Conservation (phyloP, 2,113 vertebrate genomes). For the Dendrocopos noguchii region DNA sequence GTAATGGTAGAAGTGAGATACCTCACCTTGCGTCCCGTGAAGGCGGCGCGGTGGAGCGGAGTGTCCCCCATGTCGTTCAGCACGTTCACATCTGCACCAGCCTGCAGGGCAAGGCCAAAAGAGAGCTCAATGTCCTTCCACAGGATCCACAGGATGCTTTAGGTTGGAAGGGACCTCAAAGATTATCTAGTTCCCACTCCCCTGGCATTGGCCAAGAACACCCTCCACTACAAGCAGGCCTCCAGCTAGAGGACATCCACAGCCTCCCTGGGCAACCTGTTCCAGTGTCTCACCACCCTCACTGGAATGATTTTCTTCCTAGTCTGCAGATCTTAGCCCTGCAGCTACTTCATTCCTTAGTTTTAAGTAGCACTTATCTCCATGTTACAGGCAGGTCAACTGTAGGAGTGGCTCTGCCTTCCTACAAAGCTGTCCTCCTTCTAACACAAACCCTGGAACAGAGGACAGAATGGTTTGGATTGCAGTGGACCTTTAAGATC, state of each 20-base stretch:
- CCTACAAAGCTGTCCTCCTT: neutral
- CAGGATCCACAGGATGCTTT: neutral
- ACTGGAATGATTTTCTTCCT: too few species aligned
- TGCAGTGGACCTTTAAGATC: too few species aligned
- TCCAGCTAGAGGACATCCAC: too few species aligned
- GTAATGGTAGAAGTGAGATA: neutral
- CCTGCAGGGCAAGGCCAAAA: constrained; percentile 73
- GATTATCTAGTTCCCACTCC: too few species aligned
- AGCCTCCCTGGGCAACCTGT: too few species aligned
- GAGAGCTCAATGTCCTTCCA: neutral
- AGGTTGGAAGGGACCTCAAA: too few species aligned
- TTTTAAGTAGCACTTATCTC: neutral
- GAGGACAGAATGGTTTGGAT: neutral
- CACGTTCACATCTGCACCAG: constrained; percentile 85
- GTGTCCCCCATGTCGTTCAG: constrained; percentile 91
- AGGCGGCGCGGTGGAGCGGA: constrained; percentile 88
- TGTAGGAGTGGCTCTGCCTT: neutral
- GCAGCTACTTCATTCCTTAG: neutral
- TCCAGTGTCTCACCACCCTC: too few species aligned
- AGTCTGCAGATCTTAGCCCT: neutral
- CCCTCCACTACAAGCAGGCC: too few species aligned
- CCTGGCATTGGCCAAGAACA: too few species aligned
- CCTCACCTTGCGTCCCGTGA: constrained; percentile 87
- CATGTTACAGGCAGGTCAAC: neutral
- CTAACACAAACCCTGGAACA: neutral